These are phyloP conservation scores for Apocheima hispidaria DNA, from an alignment of 2,888 invertebrate species.

Conservation along the genomic window DNA sequence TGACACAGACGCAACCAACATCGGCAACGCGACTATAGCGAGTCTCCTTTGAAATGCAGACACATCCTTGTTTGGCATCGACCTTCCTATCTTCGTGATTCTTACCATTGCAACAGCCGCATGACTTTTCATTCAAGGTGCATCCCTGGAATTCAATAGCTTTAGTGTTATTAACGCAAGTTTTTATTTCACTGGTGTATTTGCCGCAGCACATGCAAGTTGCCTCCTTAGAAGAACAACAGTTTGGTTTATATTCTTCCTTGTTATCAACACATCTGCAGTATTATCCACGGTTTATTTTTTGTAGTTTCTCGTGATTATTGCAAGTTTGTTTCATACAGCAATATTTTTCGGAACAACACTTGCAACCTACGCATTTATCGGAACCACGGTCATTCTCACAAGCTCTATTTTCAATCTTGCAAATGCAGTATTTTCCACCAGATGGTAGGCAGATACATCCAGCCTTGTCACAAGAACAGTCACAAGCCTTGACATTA, in stretches of 20 bases:
- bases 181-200: not conserved
- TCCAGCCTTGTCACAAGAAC: slow-evolving; percentile 45
- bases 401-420: too few relatives aligned
- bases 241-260: not conserved
- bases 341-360: slow-evolving; percentile 15
- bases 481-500: slow-evolving; percentile 27
- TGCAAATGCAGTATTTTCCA: slow-evolving; percentile 52
- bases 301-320: not conserved
- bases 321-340: not conserved
- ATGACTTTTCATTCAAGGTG: not conserved
- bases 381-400: slow-evolving; percentile 45
- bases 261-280: not conserved
- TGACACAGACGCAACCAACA: slow-evolving; percentile 53
- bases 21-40: slow-evolving; percentile 28
- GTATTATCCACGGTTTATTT: not conserved
- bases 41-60: not conserved
- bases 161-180: not conserved
- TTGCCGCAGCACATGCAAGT: not conserved
- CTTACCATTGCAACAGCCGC: not conserved
- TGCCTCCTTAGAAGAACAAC: not conserved
- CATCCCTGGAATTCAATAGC: not conserved
- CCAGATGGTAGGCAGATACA: slow-evolving; percentile 53
- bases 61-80: not conserved
- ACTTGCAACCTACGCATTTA: slow-evolving; percentile 47
- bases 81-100: not conserved